phyloP scores from a whole-genome alignment of 2,113 vertebrate species.

The Archilochus colubris region DNA sequence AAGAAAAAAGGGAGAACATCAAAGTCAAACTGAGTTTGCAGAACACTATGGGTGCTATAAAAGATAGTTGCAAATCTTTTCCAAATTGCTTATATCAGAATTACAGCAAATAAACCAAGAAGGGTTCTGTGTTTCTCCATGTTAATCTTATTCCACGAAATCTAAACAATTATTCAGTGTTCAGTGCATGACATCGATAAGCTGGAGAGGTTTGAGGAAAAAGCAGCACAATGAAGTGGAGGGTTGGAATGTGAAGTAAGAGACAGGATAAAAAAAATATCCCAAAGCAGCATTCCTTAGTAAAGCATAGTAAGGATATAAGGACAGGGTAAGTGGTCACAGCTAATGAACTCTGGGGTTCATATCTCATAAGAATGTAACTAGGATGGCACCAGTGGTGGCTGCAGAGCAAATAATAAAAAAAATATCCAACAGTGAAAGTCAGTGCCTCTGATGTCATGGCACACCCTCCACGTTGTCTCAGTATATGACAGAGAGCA shows the following conservation, averaged over 20 bases:
- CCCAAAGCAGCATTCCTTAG: background rate
- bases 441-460: background rate
- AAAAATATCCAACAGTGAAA: background rate
- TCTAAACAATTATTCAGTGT: background rate
- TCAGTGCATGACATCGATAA: background rate
- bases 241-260: background rate
- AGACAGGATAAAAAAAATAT: background rate
- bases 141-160: background rate
- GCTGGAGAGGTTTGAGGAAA: background rate
- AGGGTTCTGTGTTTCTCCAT: background rate
- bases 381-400: background rate
- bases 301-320: background rate
- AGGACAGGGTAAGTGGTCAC: background rate
- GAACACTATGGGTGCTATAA: background rate
- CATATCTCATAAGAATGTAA: fast-evolving
- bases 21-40: background rate
- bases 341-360: background rate
- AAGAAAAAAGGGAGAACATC: background rate
- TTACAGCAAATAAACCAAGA: background rate
- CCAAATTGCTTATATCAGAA: background rate
- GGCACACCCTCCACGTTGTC: background rate
- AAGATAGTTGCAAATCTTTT: background rate
- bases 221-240: background rate
- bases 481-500: background rate
- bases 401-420: background rate